A percentile compares a stretch with the other conserved stretches of the same genome.
These are phyloP conservation scores for Pogonognathellus flavescens DNA, from an alignment of 1,140 invertebrate genomes.

Conservation along the genomic window DNA sequence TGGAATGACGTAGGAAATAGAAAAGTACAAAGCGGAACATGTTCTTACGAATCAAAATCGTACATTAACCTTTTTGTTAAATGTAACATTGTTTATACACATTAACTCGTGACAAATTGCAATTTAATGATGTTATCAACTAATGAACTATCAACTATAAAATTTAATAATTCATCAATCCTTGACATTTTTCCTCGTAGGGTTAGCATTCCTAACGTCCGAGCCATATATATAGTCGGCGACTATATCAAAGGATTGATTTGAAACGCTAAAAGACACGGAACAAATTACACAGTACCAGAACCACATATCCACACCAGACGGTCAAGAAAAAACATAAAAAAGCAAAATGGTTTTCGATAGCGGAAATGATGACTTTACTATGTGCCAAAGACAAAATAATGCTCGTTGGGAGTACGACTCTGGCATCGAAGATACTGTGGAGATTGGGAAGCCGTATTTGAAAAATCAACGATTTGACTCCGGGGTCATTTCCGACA, in stretches of 20 bases:
- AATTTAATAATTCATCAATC: too few relatives aligned
- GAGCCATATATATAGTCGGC: not conserved
- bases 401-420: slow-evolving; percentile 21
- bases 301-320: not conserved
- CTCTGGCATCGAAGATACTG: not conserved
- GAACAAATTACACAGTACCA: not conserved
- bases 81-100: too few relatives aligned
- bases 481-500: slow-evolving; percentile 1
- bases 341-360: slow-evolving; percentile 40
- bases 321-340: not conserved
- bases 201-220: slow-evolving; percentile 3
- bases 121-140: too few relatives aligned
- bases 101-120: too few relatives aligned
- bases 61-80: not conserved
- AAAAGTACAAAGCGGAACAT: too few relatives aligned
- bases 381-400: slow-evolving; percentile 27
- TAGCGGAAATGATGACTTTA: slow-evolving; percentile 26
- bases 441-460: not conserved
- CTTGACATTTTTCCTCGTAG: not conserved
- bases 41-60: too few relatives aligned
- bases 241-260: not conserved
- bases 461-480: slow-evolving; percentile 12
- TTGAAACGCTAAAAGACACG: not conserved
- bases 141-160: too few relatives aligned
- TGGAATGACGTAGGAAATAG: too few relatives aligned